phyloP scores from a whole-genome alignment of 2,888 invertebrate genomes.

The Pyrocoelia pectoralis region DNA sequence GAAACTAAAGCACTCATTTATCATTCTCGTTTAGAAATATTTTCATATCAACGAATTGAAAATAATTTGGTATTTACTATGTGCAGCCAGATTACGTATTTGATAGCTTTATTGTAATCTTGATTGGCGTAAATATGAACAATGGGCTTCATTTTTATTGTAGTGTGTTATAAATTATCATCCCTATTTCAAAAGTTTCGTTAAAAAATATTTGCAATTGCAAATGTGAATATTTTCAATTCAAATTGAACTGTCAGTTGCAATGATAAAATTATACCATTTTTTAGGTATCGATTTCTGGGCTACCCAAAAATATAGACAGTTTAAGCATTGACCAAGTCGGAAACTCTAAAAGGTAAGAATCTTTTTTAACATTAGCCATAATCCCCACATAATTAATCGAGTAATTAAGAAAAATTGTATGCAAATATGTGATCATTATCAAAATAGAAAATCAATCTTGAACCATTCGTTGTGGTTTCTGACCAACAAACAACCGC shows the following conservation, averaged over 20 bases:
- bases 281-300: constrained; percentile 30
- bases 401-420: background rate
- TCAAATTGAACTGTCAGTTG: constrained; percentile 29
- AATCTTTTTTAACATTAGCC: background rate
- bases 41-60: constrained; percentile 10
- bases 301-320: constrained; percentile 17
- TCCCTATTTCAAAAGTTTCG: background rate
- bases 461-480: no score
- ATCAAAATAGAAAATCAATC: background rate
- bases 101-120: constrained; percentile 1
- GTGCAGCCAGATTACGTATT: background rate
- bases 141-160: background rate
- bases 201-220: constrained; percentile 1
- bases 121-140: constrained; percentile 2
- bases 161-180: background rate
- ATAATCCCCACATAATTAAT: no score
- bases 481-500: no score
- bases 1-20: constrained; percentile 8
- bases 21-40: constrained; percentile 11
- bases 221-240: constrained; percentile 7
- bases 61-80: constrained; percentile 5
- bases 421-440: background rate
- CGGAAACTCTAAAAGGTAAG: background rate
- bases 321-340: background rate
- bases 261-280: constrained; percentile 23